phyloP scores from a whole-genome alignment of 2,113 vertebrate genomes.

The Chloroceryle aenea region DNA sequence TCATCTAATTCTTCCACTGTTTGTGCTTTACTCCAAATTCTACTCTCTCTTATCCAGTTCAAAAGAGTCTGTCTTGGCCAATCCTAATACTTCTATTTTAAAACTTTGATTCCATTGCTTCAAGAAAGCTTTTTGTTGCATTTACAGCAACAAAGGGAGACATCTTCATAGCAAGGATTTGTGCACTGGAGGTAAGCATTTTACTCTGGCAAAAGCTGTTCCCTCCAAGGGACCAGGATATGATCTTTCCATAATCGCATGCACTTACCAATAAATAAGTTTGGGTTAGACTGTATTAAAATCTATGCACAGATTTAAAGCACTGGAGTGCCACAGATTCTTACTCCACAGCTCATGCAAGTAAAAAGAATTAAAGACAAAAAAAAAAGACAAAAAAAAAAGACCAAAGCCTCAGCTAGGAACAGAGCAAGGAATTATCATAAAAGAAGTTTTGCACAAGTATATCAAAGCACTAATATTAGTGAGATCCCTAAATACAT shows the following conservation, averaged over 20 bases:
- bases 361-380: conserved; percentile 7
- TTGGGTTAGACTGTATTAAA: conserved; percentile 47
- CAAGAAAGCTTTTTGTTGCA: conserved; percentile 3
- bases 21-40: conserved; percentile 64
- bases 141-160: background rate
- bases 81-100: background rate
- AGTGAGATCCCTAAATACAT: conserved; percentile 51
- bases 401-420: conserved; percentile 24
- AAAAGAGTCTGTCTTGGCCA: background rate
- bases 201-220: background rate
- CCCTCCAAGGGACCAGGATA: background rate
- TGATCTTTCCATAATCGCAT: conserved; percentile 23
- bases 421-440: conserved; percentile 17
- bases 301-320: conserved; percentile 49
- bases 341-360: conserved; percentile 71
- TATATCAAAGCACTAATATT: conserved; percentile 37
- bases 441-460: conserved; percentile 43
- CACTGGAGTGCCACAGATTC: conserved; percentile 34
- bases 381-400: background rate
- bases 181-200: background rate
- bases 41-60: background rate
- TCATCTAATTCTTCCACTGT: background rate
- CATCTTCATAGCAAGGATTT: background rate
- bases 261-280: conserved; percentile 67
- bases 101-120: background rate